A percentile compares a stretch with the other conserved stretches of the same genome.
phyloP scores from a whole-genome alignment of 2,888 invertebrate genomes.

The Macrophya annulata region DNA sequence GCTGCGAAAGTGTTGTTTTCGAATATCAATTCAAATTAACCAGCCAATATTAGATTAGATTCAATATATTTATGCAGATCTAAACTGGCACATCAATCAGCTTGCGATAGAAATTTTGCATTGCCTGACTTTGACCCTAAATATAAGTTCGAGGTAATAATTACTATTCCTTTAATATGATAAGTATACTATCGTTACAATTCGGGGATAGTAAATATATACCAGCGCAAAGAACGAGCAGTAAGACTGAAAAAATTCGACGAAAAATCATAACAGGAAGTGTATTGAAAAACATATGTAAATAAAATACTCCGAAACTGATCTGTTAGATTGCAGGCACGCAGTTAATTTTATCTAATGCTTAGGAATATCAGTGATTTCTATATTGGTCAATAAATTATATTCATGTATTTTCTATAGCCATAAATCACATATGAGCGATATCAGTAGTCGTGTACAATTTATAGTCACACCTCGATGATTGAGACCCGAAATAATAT shows the following conservation, averaged over 20 bases:
- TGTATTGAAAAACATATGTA: neutral
- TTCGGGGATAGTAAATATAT: neutral
- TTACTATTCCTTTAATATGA: neutral
- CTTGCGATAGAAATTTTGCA: neutral
- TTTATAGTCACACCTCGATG: neutral
- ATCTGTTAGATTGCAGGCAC: neutral
- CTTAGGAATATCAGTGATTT: neutral
- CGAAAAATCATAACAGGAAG: constrained; percentile 5
- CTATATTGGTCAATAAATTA: neutral
- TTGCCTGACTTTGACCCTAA: neutral
- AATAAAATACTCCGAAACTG: neutral
- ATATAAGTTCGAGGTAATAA: no score
- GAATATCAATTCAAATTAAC: neutral
- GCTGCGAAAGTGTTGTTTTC: no score
- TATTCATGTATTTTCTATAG: neutral
- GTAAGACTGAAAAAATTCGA: neutral
- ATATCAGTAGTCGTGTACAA: neutral
- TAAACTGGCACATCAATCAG: neutral
- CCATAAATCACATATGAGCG: neutral
- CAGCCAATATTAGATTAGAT: neutral
- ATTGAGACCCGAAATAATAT: neutral
- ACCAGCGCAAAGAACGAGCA: neutral
- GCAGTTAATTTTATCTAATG: neutral
- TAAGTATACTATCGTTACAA: neutral
- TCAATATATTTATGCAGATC: neutral